Evolutionary conservation across 1,140 invertebrate genomes (phyloP), one percentile per base, ranked within the genome.

Genomic region (Pseudomyrmex flavicornis): DNA sequence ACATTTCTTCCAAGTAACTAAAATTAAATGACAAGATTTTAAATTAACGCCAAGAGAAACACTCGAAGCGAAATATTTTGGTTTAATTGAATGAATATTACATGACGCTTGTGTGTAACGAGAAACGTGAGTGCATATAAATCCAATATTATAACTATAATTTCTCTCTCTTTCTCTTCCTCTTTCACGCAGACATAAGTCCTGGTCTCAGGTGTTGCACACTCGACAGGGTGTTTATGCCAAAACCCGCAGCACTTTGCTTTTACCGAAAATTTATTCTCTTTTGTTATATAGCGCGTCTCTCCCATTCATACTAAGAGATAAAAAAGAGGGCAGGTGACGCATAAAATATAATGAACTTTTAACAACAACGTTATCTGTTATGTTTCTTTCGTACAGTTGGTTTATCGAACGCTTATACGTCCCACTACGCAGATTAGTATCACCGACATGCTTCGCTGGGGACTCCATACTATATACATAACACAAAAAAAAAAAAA

Each of bases 261-360:
- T 86, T 86, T 89, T 89, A 89, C 76, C 61, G 69, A 89, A 88
- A 80, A 89, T 89, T 88, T 89, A 89, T 89, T 82, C 82, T 76
- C 50, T 62, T 69, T 50, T 58, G 50, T 52, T 69, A 82, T 59
- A 83, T 58, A 61, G 70, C 61, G 62, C 63, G 46, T 20, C 50
- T 20, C 50, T 66, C 48, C 52, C 52, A 70, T 59, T 79, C 76
- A 59, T 70, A 52, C 13, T 17, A 15, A 56, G 44, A 84, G 56
- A 61, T 22, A 80, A 59, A 73, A 15, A 26, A 13, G 22, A 26
- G 54, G 54, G 59, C 63, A 59, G 70, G 50, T 48, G 46, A 48
- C 17, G 70, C 62, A 86, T 73, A 87, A 84, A 68, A 46, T 65
- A 20, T 65, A 83, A 83, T 56, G 50, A 50, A 72, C 48, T 63